Conservation (phyloP, 1,140 invertebrate genomes). For the Drosophila neocordata region DNA sequence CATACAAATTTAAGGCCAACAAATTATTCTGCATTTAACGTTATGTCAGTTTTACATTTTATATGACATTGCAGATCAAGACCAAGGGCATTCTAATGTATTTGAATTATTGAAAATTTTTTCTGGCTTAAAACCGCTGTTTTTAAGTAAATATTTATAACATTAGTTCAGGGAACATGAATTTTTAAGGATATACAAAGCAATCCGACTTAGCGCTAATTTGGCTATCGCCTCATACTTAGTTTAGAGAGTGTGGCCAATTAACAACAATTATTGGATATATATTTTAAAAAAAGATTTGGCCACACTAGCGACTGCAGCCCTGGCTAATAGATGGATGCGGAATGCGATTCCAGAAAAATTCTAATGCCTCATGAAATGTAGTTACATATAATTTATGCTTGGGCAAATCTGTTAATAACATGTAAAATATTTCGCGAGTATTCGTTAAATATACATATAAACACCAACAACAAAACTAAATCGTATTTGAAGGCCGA, state of each 20-base stretch:
- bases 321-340: constrained; percentile 22
- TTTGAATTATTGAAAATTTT: no score
- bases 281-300: neutral
- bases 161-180: no score
- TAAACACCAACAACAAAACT: constrained; percentile 29
- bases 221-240: neutral
- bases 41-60: no score
- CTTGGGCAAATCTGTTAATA: constrained; percentile 32
- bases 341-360: constrained; percentile 40
- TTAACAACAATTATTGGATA: neutral
- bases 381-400: constrained; percentile 37
- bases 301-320: constrained; percentile 16
- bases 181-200: neutral
- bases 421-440: constrained; percentile 21
- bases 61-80: no score
- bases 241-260: neutral
- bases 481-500: constrained; percentile 14
- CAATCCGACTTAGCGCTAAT: neutral
- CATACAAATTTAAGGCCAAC: no score
- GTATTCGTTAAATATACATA: constrained; percentile 13
- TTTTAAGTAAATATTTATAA: no score
- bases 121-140: no score
- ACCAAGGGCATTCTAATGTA: no score
- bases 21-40: no score
- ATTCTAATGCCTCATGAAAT: constrained; percentile 25